Conservation (phyloP, 2,113 vertebrate species). For the Actenoides lindsayi region DNA sequence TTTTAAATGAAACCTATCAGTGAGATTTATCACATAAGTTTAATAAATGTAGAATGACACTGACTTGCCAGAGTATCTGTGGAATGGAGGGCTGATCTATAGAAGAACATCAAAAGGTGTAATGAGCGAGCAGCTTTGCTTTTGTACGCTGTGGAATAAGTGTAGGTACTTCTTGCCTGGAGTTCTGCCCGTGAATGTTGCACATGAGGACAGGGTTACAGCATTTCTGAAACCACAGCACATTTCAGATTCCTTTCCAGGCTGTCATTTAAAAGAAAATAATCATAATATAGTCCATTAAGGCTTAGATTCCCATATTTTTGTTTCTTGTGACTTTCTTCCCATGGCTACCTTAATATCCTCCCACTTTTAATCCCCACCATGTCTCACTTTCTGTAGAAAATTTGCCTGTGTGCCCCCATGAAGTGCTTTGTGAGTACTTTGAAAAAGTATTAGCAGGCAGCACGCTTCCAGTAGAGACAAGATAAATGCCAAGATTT, state of each 20-base stretch:
- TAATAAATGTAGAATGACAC: not conserved
- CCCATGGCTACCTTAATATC: not conserved
- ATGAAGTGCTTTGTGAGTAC: not conserved
- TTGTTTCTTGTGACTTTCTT: not conserved
- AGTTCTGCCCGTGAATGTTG: not conserved
- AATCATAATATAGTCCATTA: not conserved
- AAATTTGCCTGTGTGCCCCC: not conserved
- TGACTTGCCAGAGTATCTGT: not conserved
- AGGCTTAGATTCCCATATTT: not conserved
- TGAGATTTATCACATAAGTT: not conserved
- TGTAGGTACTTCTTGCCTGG: not conserved
- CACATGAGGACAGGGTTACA: not conserved
- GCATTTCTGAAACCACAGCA: not conserved
- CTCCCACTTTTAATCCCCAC: not conserved
- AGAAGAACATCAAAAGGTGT: not conserved
- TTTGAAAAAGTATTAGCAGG: not conserved
- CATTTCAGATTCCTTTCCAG: not conserved
- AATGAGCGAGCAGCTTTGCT: not conserved
- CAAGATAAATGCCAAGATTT: not conserved
- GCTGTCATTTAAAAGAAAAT: not conserved
- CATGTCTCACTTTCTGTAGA: not conserved
- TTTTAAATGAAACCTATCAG: not conserved
- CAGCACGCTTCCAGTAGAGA: not conserved
- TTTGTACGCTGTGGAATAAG: slow-evolving; percentile 8
- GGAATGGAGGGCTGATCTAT: not conserved